Evolutionary conservation across 2,797 vertebrate species (phyloP).

Genomic region (Enteromius trimaculatus): DNA sequence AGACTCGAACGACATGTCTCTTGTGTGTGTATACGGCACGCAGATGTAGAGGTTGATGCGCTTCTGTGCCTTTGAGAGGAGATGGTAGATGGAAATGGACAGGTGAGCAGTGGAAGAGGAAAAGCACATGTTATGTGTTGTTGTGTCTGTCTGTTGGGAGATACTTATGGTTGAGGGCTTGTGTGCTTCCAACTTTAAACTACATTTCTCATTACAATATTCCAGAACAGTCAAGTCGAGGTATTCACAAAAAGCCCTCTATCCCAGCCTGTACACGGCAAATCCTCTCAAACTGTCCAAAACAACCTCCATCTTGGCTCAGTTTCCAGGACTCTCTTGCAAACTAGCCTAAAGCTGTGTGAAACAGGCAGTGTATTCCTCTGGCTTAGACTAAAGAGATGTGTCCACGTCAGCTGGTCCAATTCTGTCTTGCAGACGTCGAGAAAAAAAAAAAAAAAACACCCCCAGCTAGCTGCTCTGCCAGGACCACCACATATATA

Average conservation of each 20-base stretch:
- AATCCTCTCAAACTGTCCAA: slow-evolving; percentile 37
- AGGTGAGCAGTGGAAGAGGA: slow-evolving; percentile 20
- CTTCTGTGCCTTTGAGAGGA: slow-evolving; percentile 51
- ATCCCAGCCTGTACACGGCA: not conserved
- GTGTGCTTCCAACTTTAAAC: slow-evolving; percentile 14
- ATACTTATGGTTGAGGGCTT: not conserved
- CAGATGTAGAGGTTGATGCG: slow-evolving; percentile 30
- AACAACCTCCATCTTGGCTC: slow-evolving; percentile 59
- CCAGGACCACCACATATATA: slow-evolving; percentile 63
- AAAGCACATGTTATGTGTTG: slow-evolving; percentile 32
- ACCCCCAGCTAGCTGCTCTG: slow-evolving; percentile 37
- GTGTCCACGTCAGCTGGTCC: slow-evolving; percentile 61
- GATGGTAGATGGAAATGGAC: slow-evolving; percentile 34
- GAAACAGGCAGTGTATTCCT: slow-evolving; percentile 60
- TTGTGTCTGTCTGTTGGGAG: slow-evolving; percentile 27
- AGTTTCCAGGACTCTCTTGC: slow-evolving; percentile 55
- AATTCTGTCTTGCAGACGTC: slow-evolving; percentile 58
- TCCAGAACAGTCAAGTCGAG: not conserved
- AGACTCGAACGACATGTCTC: slow-evolving; percentile 53
- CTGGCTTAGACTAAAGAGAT: slow-evolving; percentile 61
- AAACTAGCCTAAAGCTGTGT: slow-evolving; percentile 32
- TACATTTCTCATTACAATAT: slow-evolving; percentile 35
- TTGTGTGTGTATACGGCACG: slow-evolving; percentile 37
- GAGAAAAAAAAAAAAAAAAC: not conserved
- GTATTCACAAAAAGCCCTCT: slow-evolving; percentile 19